phyloP scores from a whole-genome alignment of 1,140 invertebrate genomes.

The Lamellibrachia luymesi region DNA sequence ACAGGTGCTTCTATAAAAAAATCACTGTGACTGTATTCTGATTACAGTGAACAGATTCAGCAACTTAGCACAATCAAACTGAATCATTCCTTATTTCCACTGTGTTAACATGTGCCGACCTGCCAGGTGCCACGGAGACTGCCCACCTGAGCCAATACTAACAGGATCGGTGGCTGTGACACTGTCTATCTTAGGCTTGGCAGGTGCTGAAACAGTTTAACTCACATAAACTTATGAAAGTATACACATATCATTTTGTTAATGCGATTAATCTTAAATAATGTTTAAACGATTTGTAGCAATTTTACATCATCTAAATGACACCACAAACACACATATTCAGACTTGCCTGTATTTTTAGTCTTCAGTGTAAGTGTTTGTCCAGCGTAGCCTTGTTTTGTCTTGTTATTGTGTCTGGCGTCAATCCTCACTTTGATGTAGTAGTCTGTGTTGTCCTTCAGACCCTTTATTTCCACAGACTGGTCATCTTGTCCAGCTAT shows the following conservation, averaged over 20 bases:
- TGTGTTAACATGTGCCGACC: background rate
- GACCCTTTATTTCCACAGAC: background rate
- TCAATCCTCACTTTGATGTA: background rate
- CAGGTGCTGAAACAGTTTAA: background rate
- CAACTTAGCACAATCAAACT: too few species aligned
- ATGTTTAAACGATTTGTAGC: too few species aligned
- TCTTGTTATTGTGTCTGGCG: background rate
- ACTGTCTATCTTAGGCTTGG: background rate
- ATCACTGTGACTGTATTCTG: background rate
- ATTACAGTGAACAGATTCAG: background rate
- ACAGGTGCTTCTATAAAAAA: background rate
- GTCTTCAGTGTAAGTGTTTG: background rate
- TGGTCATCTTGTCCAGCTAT: background rate
- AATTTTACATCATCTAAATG: too few species aligned
- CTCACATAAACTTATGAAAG: background rate
- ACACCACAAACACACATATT: background rate
- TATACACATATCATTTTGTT: too few species aligned
- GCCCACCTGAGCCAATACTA: background rate
- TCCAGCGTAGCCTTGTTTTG: background rate
- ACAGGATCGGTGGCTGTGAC: background rate
- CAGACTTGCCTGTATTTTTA: background rate
- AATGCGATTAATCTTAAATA: too few species aligned
- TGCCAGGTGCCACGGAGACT: background rate
- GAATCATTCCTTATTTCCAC: too few species aligned
- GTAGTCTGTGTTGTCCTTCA: background rate